These are phyloP conservation scores for Thinocorus orbignyianus DNA, from an alignment of 2,113 vertebrate species.

Conservation along the genomic window DNA sequence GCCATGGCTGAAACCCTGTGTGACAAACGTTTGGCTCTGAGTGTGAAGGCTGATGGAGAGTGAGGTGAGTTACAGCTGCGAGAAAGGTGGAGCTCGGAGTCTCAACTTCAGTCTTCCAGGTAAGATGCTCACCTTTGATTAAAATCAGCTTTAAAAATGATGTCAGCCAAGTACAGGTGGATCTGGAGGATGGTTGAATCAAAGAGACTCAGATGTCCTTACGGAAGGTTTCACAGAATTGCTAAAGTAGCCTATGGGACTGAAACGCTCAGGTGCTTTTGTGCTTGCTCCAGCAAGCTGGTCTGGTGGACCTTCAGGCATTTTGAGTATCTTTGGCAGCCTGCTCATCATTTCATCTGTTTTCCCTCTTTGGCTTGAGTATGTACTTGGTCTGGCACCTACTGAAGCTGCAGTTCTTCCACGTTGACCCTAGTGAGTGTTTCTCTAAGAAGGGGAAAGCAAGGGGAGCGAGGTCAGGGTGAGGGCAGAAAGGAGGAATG, in stretches of 20 bases:
- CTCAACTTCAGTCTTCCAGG: conserved; percentile 33
- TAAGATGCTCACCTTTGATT: conserved; percentile 30
- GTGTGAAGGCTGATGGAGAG: neutral
- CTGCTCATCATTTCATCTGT: neutral
- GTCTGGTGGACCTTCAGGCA: neutral
- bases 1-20: neutral
- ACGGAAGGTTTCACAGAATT: neutral
- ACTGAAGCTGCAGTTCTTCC: neutral
- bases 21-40: neutral
- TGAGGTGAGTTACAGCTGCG: conserved; percentile 13
- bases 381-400: neutral
- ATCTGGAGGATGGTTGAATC: neutral
- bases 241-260: accelerated
- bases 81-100: neutral
- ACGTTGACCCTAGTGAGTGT: neutral
- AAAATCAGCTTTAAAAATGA: neutral
- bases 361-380: neutral
- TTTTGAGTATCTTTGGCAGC: neutral
- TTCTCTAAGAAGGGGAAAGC: neutral
- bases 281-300: neutral
- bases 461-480: neutral
- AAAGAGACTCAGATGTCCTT: neutral
- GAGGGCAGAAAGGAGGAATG: neutral
- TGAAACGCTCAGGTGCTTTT: neutral
- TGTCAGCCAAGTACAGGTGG: neutral